A percentile compares a stretch with the other conserved stretches of the same genome.
Conservation (phyloP, 2,888 invertebrate species). For the Ophion ellenae region DNA sequence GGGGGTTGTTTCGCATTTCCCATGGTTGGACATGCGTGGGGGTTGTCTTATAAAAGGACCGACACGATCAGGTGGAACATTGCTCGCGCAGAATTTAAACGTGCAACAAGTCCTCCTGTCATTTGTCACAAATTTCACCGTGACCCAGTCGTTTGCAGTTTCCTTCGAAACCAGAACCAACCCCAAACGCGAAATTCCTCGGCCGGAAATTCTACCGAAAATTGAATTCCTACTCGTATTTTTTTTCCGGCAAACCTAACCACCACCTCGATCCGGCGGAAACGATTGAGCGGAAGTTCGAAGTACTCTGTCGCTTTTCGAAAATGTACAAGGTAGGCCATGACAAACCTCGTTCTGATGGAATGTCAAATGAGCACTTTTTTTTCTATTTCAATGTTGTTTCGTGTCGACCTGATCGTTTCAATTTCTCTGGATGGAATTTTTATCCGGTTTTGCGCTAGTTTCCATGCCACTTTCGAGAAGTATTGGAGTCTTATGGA, state of each 20-base stretch:
- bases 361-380: not conserved
- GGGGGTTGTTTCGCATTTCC: constrained; percentile 53
- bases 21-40: constrained; percentile 68
- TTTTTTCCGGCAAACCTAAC: not conserved
- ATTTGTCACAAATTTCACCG: constrained; percentile 6
- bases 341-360: not conserved
- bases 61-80: constrained; percentile 67
- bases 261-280: not conserved
- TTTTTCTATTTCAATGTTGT: not conserved
- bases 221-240: not conserved
- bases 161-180: not conserved
- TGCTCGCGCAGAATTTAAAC: constrained; percentile 69
- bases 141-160: not conserved
- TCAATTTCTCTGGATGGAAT: not conserved
- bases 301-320: not conserved
- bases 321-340: constrained; percentile 44
- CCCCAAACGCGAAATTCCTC: not conserved
- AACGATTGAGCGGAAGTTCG: not conserved
- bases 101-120: constrained; percentile 58
- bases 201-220: not conserved
- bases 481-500: too few species aligned
- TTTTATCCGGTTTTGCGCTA: not conserved
- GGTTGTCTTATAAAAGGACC: constrained; percentile 71
- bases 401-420: not conserved
- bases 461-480: too few species aligned